Conservation (phyloP, 2,797 vertebrate species). For the Mus spretus region DNA sequence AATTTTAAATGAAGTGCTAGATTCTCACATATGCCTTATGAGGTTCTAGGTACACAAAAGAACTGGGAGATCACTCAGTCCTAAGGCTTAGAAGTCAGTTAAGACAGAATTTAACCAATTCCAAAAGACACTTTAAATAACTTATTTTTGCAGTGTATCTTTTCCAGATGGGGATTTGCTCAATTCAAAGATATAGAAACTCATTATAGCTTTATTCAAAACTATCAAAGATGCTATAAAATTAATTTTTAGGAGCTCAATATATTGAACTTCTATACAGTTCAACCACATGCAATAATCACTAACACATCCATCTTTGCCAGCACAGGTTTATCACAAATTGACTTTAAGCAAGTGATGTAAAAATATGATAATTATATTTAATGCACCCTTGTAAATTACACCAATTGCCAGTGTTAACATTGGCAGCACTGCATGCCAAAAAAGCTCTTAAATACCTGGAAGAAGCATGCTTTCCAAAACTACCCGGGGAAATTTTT, state of each 20-base stretch:
- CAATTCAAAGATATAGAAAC: slow-evolving; percentile 74
- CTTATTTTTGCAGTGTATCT: slow-evolving; percentile 69
- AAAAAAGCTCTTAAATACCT: slow-evolving; percentile 83
- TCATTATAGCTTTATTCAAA: slow-evolving; percentile 52
- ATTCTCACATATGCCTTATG: neutral
- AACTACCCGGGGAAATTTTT: slow-evolving; percentile 41
- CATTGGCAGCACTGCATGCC: slow-evolving; percentile 67
- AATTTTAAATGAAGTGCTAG: slow-evolving; percentile 30
- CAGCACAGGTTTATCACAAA: slow-evolving; percentile 60
- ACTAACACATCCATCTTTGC: slow-evolving; percentile 46
- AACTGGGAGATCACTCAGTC: neutral
- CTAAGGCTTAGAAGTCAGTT: slow-evolving; percentile 54
- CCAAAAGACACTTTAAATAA: slow-evolving; percentile 69
- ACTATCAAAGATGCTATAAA: slow-evolving; percentile 68
- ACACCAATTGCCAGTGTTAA: slow-evolving; percentile 72
- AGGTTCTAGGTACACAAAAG: slow-evolving; percentile 2
- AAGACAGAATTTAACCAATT: slow-evolving; percentile 76
- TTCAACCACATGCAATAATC: slow-evolving; percentile 41
- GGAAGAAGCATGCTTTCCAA: slow-evolving; percentile 64
- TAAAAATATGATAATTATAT: slow-evolving; percentile 76
- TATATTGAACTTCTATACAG: slow-evolving; percentile 18
- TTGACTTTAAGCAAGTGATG: slow-evolving; percentile 59
- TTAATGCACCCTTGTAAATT: slow-evolving; percentile 76
- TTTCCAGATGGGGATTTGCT: slow-evolving; percentile 77
- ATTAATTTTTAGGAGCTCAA: slow-evolving; percentile 51